phyloP scores from a whole-genome alignment of 2,113 vertebrate genomes.

The Plotosus lineatus region DNA sequence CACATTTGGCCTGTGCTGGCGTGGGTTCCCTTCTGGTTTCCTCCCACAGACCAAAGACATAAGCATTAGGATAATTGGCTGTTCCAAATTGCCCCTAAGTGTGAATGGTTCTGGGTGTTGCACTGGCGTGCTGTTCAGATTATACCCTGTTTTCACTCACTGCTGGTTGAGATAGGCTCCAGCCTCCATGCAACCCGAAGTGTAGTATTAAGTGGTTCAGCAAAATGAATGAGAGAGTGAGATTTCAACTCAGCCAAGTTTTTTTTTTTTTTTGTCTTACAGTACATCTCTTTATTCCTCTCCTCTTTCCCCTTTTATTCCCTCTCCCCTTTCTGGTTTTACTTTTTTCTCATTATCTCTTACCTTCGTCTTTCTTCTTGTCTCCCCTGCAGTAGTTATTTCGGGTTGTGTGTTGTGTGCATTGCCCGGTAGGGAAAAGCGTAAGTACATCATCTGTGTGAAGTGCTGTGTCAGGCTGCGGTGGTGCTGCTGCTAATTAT shows the following conservation, averaged over 20 bases:
- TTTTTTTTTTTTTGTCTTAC: not conserved
- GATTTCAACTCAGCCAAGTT: not conserved
- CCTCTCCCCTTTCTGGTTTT: conserved; percentile 55
- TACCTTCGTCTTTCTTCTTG: conserved; percentile 58
- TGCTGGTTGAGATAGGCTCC: no score
- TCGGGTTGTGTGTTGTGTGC: conserved; percentile 45
- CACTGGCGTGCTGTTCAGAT: no score
- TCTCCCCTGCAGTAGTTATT: conserved; percentile 37
- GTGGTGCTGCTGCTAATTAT: conserved; percentile 63
- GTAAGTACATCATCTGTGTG: conserved; percentile 47
- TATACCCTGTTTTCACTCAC: no score
- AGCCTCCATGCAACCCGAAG: no score
- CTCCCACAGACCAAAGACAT: no score
- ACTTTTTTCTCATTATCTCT: conserved; percentile 56
- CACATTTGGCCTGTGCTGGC: no score
- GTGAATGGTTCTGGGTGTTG: no score
- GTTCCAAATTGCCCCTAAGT: no score
- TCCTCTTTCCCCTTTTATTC: conserved; percentile 56
- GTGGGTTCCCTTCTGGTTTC: no score
- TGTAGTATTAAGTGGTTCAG: no score
- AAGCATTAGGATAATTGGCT: no score
- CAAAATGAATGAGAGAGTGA: no score
- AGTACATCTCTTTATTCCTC: conserved; percentile 11
- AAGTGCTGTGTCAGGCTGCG: conserved; percentile 26
- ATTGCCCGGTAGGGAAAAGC: conserved; percentile 36